A percentile compares a stretch with the other conserved stretches of the same genome.
Evolutionary conservation across 2,888 invertebrate genomes (phyloP).

Genomic region (Neelides folsomi): DNA sequence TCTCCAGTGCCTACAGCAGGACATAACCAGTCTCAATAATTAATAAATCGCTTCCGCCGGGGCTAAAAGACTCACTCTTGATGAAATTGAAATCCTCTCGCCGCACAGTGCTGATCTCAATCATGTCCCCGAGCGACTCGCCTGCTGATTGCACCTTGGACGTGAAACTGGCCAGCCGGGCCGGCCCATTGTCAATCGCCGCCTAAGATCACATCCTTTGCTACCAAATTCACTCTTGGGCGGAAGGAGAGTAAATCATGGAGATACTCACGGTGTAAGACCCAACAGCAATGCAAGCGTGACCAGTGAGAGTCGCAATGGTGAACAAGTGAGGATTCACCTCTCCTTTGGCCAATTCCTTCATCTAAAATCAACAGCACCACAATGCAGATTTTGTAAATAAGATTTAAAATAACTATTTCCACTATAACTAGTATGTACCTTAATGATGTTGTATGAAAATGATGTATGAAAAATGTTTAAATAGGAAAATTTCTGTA

Average conservation of each 20-base stretch:
- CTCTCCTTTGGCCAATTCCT: conserved; percentile 54
- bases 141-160: conserved; percentile 53
- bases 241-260: background rate
- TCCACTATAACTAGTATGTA: too few relatives aligned
- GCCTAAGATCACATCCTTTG: conserved; percentile 38
- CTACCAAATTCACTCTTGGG: background rate
- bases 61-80: conserved; percentile 38
- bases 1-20: conserved; percentile 46
- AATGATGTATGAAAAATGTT: too few relatives aligned
- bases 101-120: conserved; percentile 64
- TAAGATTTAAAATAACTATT: background rate
- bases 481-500: too few relatives aligned
- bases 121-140: conserved; percentile 58
- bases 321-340: conserved; percentile 74
- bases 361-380: conserved; percentile 42
- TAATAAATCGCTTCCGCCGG: too few relatives aligned
- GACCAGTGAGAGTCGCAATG: conserved; percentile 79
- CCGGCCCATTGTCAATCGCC: conserved; percentile 63
- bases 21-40: background rate
- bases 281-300: conserved; percentile 57
- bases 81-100: conserved; percentile 58
- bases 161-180: conserved; percentile 45
- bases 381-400: background rate
- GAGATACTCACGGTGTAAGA: conserved; percentile 58
- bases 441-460: too few relatives aligned